These are phyloP conservation scores for Parambassis ranga DNA, from an alignment of 2,797 vertebrate species.

Conservation along the genomic window DNA sequence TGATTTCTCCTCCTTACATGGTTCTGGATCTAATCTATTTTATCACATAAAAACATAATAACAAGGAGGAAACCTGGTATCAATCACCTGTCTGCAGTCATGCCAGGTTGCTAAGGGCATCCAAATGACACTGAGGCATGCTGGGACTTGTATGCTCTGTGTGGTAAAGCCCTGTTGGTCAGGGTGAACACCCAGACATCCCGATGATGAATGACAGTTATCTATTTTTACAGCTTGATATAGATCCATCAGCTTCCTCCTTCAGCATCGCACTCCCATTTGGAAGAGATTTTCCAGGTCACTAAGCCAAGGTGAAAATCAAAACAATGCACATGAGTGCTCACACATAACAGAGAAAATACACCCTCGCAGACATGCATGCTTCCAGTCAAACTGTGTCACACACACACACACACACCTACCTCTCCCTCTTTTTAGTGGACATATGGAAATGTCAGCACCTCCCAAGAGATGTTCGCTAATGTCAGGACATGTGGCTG, in stretches of 20 bases:
- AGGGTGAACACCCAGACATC: constrained; percentile 65
- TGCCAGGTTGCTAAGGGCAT: constrained; percentile 51
- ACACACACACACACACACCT: constrained; percentile 30
- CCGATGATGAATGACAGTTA: constrained; percentile 74
- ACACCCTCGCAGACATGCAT: constrained; percentile 4
- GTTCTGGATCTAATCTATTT: constrained; percentile 50
- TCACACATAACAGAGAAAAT: constrained; percentile 7
- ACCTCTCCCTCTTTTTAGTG: constrained; percentile 32
- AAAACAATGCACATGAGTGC: constrained; percentile 48
- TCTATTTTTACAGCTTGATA: constrained; percentile 72
- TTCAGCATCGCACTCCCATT: constrained; percentile 38
- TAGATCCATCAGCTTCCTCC: constrained; percentile 67
- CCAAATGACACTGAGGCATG: constrained; percentile 67
- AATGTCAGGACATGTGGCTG: constrained; percentile 80
- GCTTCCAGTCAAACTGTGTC: constrained; percentile 4
- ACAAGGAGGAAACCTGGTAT: constrained; percentile 39
- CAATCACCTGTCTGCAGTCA: constrained; percentile 46
- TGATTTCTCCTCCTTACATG: constrained; percentile 27
- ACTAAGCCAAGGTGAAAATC: constrained; percentile 74
- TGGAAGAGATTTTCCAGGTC: constrained; percentile 71
- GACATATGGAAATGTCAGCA: constrained; percentile 76
- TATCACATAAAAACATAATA: constrained; percentile 49
- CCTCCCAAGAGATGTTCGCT: constrained; percentile 65
- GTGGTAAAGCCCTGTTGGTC: constrained; percentile 55
- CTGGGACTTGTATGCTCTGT: constrained; percentile 64